phyloP scores from a whole-genome alignment of 1,140 invertebrate genomes.

The Drosophila hydei region DNA sequence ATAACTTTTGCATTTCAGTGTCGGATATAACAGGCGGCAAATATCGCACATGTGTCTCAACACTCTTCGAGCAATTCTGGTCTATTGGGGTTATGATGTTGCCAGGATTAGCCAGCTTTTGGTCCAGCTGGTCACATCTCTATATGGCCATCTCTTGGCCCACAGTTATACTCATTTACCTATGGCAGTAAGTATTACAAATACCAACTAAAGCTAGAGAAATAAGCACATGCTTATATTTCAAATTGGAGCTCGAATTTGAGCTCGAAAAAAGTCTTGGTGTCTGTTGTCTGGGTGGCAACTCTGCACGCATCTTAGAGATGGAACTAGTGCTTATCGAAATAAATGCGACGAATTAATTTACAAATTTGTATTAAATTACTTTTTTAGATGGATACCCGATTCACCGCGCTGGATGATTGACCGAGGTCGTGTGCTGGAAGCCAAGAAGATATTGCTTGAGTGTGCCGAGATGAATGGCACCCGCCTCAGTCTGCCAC shows the following conservation, averaged over 20 bases:
- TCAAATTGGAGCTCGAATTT: not conserved
- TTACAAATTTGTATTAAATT: not conserved
- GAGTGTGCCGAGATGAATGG: conserved; percentile 88
- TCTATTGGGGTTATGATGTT: conserved; percentile 84
- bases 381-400: conserved; percentile 85
- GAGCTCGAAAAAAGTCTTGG: too few relatives aligned
- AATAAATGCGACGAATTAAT: not conserved
- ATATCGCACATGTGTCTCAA: conserved; percentile 79
- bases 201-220: too few relatives aligned
- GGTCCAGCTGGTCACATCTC: conserved; percentile 83
- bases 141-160: conserved; percentile 84
- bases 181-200: conserved; percentile 81
- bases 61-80: conserved; percentile 84
- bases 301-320: not conserved
- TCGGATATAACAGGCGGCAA: conserved; percentile 83
- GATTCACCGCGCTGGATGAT: conserved; percentile 95
- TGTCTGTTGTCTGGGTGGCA: not conserved
- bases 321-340: not conserved
- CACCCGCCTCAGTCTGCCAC: conserved; percentile 70
- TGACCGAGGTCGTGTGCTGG: conserved; percentile 88
- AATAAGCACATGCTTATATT: too few relatives aligned
- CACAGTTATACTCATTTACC: conserved; percentile 82
- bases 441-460: conserved; percentile 89
- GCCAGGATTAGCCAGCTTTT: conserved; percentile 83
- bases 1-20: conserved; percentile 56